Evolutionary conservation across 2,797 vertebrate species (phyloP).

Genomic region (Lacerta bilineata): DNA sequence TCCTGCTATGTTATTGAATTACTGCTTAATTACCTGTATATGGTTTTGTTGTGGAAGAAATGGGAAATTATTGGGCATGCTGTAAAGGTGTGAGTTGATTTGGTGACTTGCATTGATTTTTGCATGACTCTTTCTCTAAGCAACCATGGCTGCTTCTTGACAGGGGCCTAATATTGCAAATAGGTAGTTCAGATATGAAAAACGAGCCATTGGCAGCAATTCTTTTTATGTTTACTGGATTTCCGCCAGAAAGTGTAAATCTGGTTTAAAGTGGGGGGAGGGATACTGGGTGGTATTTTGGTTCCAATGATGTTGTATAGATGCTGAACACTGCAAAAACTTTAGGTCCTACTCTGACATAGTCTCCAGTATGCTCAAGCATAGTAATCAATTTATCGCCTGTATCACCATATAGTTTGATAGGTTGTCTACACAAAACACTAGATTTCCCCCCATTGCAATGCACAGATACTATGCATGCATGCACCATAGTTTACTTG

Average conservation of each 20-base stretch:
- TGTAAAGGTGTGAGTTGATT: not conserved
- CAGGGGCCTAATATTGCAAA: too few relatives aligned
- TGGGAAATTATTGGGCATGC: not conserved
- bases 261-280: too few relatives aligned
- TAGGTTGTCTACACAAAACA: slow-evolving; percentile 23
- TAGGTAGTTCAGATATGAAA: too few relatives aligned
- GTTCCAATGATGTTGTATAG: too few relatives aligned
- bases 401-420: slow-evolving; percentile 29
- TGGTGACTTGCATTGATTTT: not conserved
- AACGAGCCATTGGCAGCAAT: too few relatives aligned
- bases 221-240: too few relatives aligned
- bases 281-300: too few relatives aligned
- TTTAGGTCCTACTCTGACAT: slow-evolving; percentile 1
- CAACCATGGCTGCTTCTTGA: not conserved
- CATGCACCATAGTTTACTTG: not conserved
- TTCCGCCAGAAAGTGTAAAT: too few relatives aligned
- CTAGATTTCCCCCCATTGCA: slow-evolving; percentile 31
- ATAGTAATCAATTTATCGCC: not conserved
- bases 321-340: slow-evolving; percentile 3
- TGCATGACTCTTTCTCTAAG: not conserved
- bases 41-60: not conserved
- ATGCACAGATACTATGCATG: slow-evolving; percentile 35
- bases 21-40: not conserved
- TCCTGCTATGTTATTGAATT: not conserved
- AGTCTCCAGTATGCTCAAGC: slow-evolving; percentile 1